Base-by-base conservation (phyloP, 2,888 invertebrate genomes). In the Platerodrilus igneus region DNA sequence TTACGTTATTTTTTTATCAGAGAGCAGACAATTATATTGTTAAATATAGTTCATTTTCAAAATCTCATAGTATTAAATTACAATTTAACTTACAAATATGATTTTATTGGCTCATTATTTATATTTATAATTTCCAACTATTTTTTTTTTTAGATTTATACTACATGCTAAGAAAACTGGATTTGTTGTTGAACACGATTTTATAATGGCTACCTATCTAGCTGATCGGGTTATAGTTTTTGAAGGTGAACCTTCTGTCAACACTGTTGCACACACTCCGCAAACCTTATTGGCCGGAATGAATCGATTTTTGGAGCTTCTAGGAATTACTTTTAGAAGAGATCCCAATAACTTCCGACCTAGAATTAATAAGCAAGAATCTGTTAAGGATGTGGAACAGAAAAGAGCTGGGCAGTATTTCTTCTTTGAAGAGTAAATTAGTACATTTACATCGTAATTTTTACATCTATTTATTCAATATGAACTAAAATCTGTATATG, bases 111-210 rank as follows among this genome's bases (percentile, higher is more conserved):
- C n/a, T n/a, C n/a, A n/a, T n/a, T n/a, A n/a, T n/a, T n/a, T n/a
- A n/a, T n/a, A n/a, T n/a, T n/a, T n/a, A n/a, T n/a, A n/a, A n/a
- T n/a, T n/a, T n/a, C n/a, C n/a, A n/a, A n/a, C n/a, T n/a, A n/a
- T n/a, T n/a, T n/a, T n/a, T 28, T 36, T 41, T 63, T 67, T 14
- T 66, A 83, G 83, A 59, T 99, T 96, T 67, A 96, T 99, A 66
- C 77, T 99, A 25, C 99, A 99, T 62, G 95, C 99, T 0, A 99
- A 99, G 74, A 94, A 97, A 68, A 99, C 99, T 4, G 99, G 97
- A 7, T 99, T 99, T 67, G 88, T 99, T 9, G 99, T 99, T 1
- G 99, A 99, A 81, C 99, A 99, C 83, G 97, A 99, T 74, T 99
- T 99, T 69, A 99, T 99, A 52, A 99, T 99, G 99, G 97, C 97